These are phyloP conservation scores for Zophobas atratus DNA, from an alignment of 1,140 invertebrate species.

Conservation along the genomic window DNA sequence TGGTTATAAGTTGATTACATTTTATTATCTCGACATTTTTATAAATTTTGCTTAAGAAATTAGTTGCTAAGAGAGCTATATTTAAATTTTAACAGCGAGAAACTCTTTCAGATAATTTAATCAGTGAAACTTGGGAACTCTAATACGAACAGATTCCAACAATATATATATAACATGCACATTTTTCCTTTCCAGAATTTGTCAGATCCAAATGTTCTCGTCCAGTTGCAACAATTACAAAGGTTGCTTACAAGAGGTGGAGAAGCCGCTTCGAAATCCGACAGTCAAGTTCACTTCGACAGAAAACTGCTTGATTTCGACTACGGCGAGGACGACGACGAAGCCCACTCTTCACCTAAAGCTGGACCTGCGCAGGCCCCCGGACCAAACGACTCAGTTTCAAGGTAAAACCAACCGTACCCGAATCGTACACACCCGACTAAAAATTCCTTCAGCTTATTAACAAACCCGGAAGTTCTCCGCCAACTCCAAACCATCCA, in stretches of 20 bases:
- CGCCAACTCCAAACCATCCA: slow-evolving; percentile 80
- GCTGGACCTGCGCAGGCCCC: slow-evolving; percentile 35
- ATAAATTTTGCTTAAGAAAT: too few species aligned
- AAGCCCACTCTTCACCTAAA: slow-evolving; percentile 66
- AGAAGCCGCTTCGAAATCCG: slow-evolving; percentile 65
- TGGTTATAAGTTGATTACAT: too few species aligned
- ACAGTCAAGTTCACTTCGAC: slow-evolving; percentile 75
- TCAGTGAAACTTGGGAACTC: too few species aligned
- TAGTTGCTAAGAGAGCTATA: too few species aligned
- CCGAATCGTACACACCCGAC: background rate
- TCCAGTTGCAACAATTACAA: slow-evolving; percentile 75
- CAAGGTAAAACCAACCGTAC: slow-evolving; percentile 53
- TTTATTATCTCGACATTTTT: too few species aligned
- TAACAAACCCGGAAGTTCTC: slow-evolving; percentile 84
- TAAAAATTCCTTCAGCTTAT: slow-evolving; percentile 70
- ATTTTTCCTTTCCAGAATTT: slow-evolving; percentile 59
- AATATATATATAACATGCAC: background rate
- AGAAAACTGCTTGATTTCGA: slow-evolving; percentile 89
- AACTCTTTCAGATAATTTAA: too few species aligned
- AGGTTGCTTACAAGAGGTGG: slow-evolving; percentile 72
- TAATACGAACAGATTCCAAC: too few species aligned
- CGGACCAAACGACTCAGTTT: slow-evolving; percentile 55
- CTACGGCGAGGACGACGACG: slow-evolving; percentile 85
- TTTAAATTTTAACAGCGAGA: too few species aligned
- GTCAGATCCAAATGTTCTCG: slow-evolving; percentile 68